These are phyloP conservation scores for Amniataba percoides DNA, from an alignment of 2,797 vertebrate genomes.

Conservation along the genomic window DNA sequence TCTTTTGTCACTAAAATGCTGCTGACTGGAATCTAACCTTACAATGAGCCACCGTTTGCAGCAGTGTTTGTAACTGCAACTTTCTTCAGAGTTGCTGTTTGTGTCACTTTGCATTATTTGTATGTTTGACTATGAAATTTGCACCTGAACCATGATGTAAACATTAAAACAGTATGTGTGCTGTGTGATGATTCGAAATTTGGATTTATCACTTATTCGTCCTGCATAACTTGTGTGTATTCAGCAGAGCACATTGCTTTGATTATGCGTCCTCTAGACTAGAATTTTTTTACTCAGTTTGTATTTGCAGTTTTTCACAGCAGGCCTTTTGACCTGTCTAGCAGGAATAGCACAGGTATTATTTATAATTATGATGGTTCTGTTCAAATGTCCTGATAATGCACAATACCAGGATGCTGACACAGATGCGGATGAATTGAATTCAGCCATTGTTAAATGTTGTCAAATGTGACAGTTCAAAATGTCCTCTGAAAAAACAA, in stretches of 20 bases:
- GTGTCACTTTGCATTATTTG: not conserved
- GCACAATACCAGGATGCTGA: not conserved
- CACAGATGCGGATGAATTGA: not conserved
- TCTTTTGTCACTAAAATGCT: not conserved
- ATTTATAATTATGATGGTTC: not conserved
- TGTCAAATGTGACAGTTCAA: not conserved
- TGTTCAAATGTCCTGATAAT: not conserved
- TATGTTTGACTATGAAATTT: not conserved
- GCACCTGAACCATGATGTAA: not conserved
- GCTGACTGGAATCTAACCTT: not conserved
- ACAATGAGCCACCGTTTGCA: not conserved
- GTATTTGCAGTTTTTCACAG: not conserved
- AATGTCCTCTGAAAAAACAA: not conserved
- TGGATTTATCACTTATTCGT: not conserved
- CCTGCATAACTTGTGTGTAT: not conserved
- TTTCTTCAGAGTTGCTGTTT: not conserved
- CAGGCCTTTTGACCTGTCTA: not conserved
- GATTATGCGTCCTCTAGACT: not conserved
- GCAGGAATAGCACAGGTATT: not conserved
- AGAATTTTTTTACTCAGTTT: not conserved
- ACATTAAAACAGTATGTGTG: conserved; percentile 3
- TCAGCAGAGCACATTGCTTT: not conserved
- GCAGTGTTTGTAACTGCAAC: not conserved
- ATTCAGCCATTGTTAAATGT: not conserved
- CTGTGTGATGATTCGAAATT: not conserved